Evolutionary conservation across 2,113 vertebrate genomes (phyloP), one percentile per base, ranked within the genome.

Genomic region (Sphyrna mokarran): DNA sequence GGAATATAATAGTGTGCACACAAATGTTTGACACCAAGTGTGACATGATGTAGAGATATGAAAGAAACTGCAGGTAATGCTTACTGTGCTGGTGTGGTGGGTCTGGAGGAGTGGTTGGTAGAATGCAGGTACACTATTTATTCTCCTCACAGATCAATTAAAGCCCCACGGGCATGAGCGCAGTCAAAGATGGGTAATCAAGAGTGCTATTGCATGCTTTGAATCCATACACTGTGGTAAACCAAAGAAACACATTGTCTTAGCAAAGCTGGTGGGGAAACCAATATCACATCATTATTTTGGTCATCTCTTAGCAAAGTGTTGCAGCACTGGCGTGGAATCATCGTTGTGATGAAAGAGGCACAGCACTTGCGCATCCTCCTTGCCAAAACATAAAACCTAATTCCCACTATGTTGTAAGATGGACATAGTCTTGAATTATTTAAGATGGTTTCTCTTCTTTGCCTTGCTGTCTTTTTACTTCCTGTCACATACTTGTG

Each of bases 251-350:
- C 22, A 54, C 29, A 89, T 87, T 87, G 43, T 87, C 23, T 89
- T 9, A 58, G 10, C 11, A 58, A 29, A 89, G 86, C 86, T 54
- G 48, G 3, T 33, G 86, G 86, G 86, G 48, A 54, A 89, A 20
- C 86, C 86, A 58, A 58, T 58, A 29, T 58, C 86, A 89, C 48
- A 26, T 89, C 43, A 8, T 87, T 10, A 87, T 48, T 0, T 54
- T 87, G 86, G 86, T 58, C 86, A 58, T 8, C 26, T 89, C 48
- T 89, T 23, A 54, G 58, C 54, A 43, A 58, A 29, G 14, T 29
- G 11, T 89, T 89, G 48, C 86, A 89, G 86, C 86, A 87, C 23
- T 89, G 43, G 85, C 7, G 85, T 87, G 85, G 20, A 89, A 89
- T 48, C 48, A 89, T 23, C 8, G 48, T 89, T 54, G 11, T 58